Base-by-base conservation (phyloP, 2,888 invertebrate genomes). In the Cancer borealis region DNA sequence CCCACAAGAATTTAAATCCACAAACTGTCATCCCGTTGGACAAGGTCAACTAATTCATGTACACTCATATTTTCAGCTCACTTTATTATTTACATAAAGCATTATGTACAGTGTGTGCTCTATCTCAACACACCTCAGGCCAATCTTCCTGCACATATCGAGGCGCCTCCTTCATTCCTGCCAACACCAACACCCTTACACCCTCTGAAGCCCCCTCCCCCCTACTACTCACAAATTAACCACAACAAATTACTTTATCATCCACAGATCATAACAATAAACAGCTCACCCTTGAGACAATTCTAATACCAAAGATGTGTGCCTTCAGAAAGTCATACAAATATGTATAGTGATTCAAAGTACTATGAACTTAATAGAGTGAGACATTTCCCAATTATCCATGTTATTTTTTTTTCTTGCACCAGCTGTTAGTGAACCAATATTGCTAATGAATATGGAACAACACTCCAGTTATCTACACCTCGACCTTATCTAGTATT, bases 241-340 rank as follows among this genome's bases (percentile, higher is more conserved):
- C 1, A 73, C 0, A n/a, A 73, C 66, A 73, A 6, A 73, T 73
- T 73, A 73, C 8, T 73, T n/a, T n/a, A 73, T 73, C 3, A 73
- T 73, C 73, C n/a, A n/a, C n/a, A 73, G 73, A 73, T 26, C 73
- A 73, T 73, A 73, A 26, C 73, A 73, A n/a, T 73, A 73, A n/a
- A 26, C 26, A 73, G 5, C n/a, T 66, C 3, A 2, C 66, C 3
- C 66, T 5, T 73, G 26, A 73, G n/a, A 73, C 8, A 73, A 26
- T 73, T 73, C 0, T 73, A 73, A 5, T 73, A 26, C 73, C 26
- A 73, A 26, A n/a, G 73, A 26, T 73, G 73, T 26, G 73, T 73
- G 60, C 12, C 60, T 17, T 4, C 60, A 66, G 4, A 17, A 12
- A 21, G 26, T 26, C 73, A 73, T n/a, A 73, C 8, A 39, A 39